phyloP scores from a whole-genome alignment of 1,140 invertebrate species.

The Ooceraea biroi region DNA sequence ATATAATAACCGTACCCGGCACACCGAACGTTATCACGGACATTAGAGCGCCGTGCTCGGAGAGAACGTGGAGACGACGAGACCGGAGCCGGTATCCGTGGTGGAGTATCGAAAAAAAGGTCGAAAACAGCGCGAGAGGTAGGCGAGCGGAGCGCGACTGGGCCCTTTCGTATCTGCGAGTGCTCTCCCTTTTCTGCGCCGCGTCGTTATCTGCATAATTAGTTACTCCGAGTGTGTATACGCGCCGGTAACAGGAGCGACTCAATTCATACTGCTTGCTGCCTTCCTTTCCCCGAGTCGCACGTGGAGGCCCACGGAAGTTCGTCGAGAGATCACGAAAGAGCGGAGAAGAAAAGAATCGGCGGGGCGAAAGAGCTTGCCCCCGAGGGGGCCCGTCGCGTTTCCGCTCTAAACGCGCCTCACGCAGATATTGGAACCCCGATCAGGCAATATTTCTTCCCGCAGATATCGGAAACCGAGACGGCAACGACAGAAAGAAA shows the following conservation, averaged over 20 bases:
- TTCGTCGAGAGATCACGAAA: not conserved
- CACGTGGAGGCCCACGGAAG: not conserved
- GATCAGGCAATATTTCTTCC: constrained; percentile 42
- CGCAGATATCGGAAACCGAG: constrained; percentile 14
- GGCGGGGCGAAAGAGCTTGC: not conserved
- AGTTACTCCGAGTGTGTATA: constrained; percentile 77
- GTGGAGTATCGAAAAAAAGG: constrained; percentile 66
- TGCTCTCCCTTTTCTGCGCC: constrained; percentile 74
- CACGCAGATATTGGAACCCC: constrained; percentile 21
- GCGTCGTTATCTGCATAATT: constrained; percentile 82
- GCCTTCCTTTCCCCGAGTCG: not conserved
- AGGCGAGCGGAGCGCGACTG: constrained; percentile 67
- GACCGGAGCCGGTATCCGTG: constrained; percentile 43
- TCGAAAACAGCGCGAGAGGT: constrained; percentile 58
- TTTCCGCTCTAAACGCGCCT: constrained; percentile 41
- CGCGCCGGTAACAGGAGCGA: constrained; percentile 74
- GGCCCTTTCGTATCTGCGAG: constrained; percentile 73
- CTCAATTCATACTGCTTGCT: constrained; percentile 76
- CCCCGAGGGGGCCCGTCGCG: not conserved
- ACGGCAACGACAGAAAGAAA: not conserved
- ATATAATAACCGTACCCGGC: constrained; percentile 52
- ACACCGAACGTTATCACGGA: constrained; percentile 43
- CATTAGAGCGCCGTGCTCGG: constrained; percentile 52
- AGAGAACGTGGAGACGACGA: not conserved
- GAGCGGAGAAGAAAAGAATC: constrained; percentile 20